These are phyloP conservation scores for Callionymus lyra DNA, from an alignment of 2,113 vertebrate genomes.

Conservation along the genomic window DNA sequence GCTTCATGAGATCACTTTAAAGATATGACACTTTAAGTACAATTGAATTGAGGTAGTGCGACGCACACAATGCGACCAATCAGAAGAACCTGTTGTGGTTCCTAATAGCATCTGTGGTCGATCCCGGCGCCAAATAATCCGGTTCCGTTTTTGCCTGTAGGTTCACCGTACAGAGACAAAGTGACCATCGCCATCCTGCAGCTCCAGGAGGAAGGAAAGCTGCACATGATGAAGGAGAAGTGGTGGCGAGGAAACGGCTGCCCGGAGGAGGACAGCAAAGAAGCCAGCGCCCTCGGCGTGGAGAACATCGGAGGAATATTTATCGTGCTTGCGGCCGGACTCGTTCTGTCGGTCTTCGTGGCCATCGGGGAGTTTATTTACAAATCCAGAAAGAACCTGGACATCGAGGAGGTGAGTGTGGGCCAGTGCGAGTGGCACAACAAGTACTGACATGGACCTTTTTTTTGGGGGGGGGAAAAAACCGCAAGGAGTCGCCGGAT, in stretches of 20 bases:
- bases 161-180: conserved; percentile 93
- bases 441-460: conserved; percentile 50
- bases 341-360: conserved; percentile 95
- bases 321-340: conserved; percentile 90
- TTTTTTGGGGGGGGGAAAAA: conserved; percentile 1
- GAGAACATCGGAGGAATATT: conserved; percentile 98
- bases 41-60: too few species aligned
- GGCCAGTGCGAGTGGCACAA: conserved; percentile 71
- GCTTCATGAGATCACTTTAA: too few species aligned
- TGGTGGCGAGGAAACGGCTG: conserved; percentile 97
- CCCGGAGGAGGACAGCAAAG: conserved; percentile 91
- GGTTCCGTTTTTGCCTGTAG: conserved; percentile 44
- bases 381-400: conserved; percentile 85
- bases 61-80: too few species aligned
- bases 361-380: conserved; percentile 96
- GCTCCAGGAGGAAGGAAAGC: conserved; percentile 92
- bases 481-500: conserved; percentile 15
- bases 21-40: too few species aligned
- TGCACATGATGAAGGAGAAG: conserved; percentile 98
- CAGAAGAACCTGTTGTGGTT: too few species aligned
- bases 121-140: too few species aligned
- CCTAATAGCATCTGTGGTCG: too few species aligned
- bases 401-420: conserved; percentile 87
- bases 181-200: conserved; percentile 95
- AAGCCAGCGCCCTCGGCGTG: conserved; percentile 90